Evolutionary conservation across 1,140 invertebrate species (phyloP), one percentile per base, ranked within the genome.

Genomic region (Pogonomyrmex californicus): DNA sequence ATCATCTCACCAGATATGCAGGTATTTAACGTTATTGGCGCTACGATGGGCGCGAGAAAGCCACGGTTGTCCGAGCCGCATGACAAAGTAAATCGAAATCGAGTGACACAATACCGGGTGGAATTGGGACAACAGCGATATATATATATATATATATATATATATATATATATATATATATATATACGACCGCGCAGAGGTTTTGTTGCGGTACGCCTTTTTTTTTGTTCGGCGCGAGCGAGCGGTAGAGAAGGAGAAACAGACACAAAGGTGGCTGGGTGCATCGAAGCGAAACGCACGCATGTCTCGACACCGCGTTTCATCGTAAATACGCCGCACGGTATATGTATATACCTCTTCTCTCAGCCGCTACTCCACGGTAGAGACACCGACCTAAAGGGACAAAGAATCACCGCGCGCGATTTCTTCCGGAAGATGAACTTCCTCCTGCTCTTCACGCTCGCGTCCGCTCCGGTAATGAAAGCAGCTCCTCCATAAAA

Each of bases 261-360:
- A 54, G 86, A 88, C 78, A 92, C 90, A 92, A 91, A 92, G 88
- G 90, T 87, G 90, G 88, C 88, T 90, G 86, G 87, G 90, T 89
- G 91, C 91, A 92, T 68, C 90, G 90, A 86, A 92, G 91, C 91
- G 88, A 88, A 88, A 91, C 91, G 79, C 90, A 85, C 85, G 86
- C 85, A 86, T 82, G 87, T 87, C 89, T 78, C 76, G 81, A 63
- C 71, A 78, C 73, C 86, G 70, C 36, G 47, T 14, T 44, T 49
- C 71, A 54, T 70, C 70, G 82, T 54, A 41, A 30, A 23, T 14
- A 54, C 44, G n/a, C 47, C 51, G 23, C 38, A 33, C 51, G 66
- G 36, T 68, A 68, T 47, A 30, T 33, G n/a, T 23, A 44, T 23
- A 44, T 44, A 77, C 41, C 44, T 73, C 54, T 41, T n/a, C 30